Base-by-base conservation (phyloP, 2,797 vertebrate genomes). In the Calcarius lapponicus region DNA sequence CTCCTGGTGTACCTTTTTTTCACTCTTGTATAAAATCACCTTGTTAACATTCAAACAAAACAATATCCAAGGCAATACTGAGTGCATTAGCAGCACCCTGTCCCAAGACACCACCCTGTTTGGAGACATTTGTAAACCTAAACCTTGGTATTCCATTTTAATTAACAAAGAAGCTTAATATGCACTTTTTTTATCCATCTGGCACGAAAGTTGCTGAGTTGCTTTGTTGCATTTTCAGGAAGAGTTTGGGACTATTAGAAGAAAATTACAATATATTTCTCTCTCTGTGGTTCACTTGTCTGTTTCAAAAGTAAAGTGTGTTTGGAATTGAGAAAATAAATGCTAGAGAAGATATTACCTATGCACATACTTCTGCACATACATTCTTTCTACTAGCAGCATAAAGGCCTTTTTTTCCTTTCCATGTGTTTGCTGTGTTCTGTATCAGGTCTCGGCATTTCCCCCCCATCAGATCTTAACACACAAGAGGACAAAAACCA, bases 121-220 rank as follows among this genome's bases (percentile, higher is more conserved):
- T 90, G 61, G 72, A 91, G 94, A 93, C 76, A 91, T 96, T 97
- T 94, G 85, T 96, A 97, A 96, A 96, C 58, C 36, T 86, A 85
- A 95, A 89, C 85, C 86, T 95, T 90, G 92, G 48, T 95, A 80
- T 90, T 97, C 69, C 25, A 54, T 71, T 97, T 97, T 98, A 98
- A 98, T 98, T 98, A 98, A 97, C 97, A 97, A 95, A 90, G 90
- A 97, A 97, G 96, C 97, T 97, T 97, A 97, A 97, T 88, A 76
- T 54, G 97, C 89, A n/a, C 82, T 85, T 86, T 60, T 20, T 17
- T 2, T 66, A 97, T 90, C 96, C 96, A 90, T 97, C 97, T 97
- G 96, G 95, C 88, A 82, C 85, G 84, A 94, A 97, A 97, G 97
- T 91, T 97, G 96, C 97, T 97, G 97, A 98, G 90, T 96, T 97